Base-by-base conservation (phyloP, 2,888 invertebrate species). In the Liodrosophila aerea region DNA sequence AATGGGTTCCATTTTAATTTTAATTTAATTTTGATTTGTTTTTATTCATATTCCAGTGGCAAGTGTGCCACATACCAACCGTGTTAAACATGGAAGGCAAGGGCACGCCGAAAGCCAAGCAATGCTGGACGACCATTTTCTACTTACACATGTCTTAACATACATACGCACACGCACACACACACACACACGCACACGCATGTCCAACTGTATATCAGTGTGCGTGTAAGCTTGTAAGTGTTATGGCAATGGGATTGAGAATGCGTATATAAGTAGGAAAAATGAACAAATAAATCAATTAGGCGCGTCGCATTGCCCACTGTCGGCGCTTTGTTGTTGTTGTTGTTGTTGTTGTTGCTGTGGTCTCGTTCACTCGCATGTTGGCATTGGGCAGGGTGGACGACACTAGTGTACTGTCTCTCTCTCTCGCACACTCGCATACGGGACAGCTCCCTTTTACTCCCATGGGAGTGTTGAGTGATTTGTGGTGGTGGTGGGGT, bases 221-320 rank as follows among this genome's bases (percentile, higher is more conserved):
- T 30, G 12, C 34, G 27, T 56, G 15, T 31, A 29, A n/a, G 16
- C 22, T 33, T 44, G 34, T 30, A 54, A 57, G 47, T 41, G 58
- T 53, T 46, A 40, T 29, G 45, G 53, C 40, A 39, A 39, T 39
- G 41, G 44, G 39, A 54, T 46, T 37, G 37, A 31, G 37, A 16
- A 64, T 51, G 39, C 51, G 50, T 56, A 62, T 40, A 22, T 2
- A 22, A 22, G 22, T 4, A 22, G 22, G 3, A 22, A 5, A 2
- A 22, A 57, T 67, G 63, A 37, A 51, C 65, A 70, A 66, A 80
- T 80, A 81, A 81, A 81, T 81, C 86, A 81, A 81, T 81, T 81
- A 81, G 74, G 49, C 58, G 59, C 62, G 63, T 82, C 76, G 60
- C 59, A 34, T 64, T 52, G 70, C 53, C 71, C 59, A 60, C 61